Evolutionary conservation across 1,140 invertebrate species (phyloP), one percentile per base, ranked within the genome.

Genomic region (Dolichoris vasculosae): DNA sequence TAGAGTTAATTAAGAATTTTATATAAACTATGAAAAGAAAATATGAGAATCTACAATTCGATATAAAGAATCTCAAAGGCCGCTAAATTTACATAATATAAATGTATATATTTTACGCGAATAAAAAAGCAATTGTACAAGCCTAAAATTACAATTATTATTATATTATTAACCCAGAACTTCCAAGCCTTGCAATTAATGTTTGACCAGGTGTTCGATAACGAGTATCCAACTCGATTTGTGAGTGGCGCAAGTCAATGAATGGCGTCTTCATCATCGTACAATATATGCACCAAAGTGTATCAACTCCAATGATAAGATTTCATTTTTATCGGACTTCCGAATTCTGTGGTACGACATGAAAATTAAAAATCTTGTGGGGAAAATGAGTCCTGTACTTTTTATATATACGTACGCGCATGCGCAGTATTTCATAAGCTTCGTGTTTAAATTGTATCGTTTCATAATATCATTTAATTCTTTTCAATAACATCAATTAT

Each of bases 281-380:
- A 48, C 35, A 40, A 51, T 46, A 2, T 40, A 6, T 63, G 20
- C 15, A 63, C 15, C 35, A 63, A 63, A 3, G 35, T 63, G n/a
- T 78, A 63, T 40, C 17, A 78, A 38, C 6, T 40, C 23, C 15
- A 40, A 63, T 43, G 40, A 80, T 67, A 80, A 80, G 15, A 67
- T 80, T 80, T 80, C 15, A 30, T n/a, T 64, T 40, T 67, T 46
- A 80, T 80, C 78, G n/a, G 20, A 64, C 23, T 80, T 80, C 63
- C 23, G 40, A 38, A 63, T 38, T 63, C 26, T 30, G n/a, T 11
- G 11, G 3, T 8, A 35, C 26, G 9, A 46, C 2, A 48, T 51
- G 13, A 15, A 77, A 51, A 67, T 35, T 15, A 67, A 67, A 11
- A 67, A n/a, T n/a, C 8, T 67, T 30, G 26, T 6, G 26, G 59